Conservation (phyloP, 1,140 invertebrate genomes). For the Cotesia glomerata region DNA sequence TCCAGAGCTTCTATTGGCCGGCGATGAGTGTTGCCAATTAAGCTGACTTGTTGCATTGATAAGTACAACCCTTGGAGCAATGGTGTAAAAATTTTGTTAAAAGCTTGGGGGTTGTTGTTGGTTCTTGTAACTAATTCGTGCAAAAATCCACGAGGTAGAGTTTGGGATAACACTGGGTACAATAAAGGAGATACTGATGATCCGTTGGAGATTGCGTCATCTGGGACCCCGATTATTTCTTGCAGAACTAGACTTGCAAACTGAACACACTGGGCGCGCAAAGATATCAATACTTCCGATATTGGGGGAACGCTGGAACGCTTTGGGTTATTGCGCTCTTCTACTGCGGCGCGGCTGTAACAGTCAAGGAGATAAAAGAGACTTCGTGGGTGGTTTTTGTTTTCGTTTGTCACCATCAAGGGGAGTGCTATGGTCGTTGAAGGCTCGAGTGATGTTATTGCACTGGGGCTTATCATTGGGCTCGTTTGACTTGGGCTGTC, state of each 20-base stretch:
- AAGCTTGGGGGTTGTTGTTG: conserved; percentile 63
- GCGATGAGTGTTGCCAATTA: conserved; percentile 75
- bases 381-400: conserved; percentile 58
- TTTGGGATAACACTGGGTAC: conserved; percentile 69
- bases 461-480: conserved; percentile 48
- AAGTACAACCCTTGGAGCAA: conserved; percentile 73
- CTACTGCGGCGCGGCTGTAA: conserved; percentile 71
- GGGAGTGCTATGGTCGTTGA: conserved; percentile 37
- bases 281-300: conserved; percentile 64
- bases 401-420: conserved; percentile 41
- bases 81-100: conserved; percentile 74
- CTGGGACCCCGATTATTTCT: conserved; percentile 62
- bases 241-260: conserved; percentile 69
- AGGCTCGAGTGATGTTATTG: conserved; percentile 40
- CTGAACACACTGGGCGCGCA: conserved; percentile 71
- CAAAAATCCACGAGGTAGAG: conserved; percentile 72
- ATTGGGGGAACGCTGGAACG: conserved; percentile 67
- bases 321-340: conserved; percentile 78
- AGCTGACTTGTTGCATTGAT: conserved; percentile 72
- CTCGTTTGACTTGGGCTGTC: conserved; percentile 56
- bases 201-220: conserved; percentile 22
- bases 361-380: conserved; percentile 71
- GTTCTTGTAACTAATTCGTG: conserved; percentile 70
- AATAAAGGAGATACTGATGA: conserved; percentile 62
- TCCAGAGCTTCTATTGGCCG: conserved; percentile 71